Conservation (phyloP, 2,113 vertebrate genomes). For the Drymodes brunneopygia region DNA sequence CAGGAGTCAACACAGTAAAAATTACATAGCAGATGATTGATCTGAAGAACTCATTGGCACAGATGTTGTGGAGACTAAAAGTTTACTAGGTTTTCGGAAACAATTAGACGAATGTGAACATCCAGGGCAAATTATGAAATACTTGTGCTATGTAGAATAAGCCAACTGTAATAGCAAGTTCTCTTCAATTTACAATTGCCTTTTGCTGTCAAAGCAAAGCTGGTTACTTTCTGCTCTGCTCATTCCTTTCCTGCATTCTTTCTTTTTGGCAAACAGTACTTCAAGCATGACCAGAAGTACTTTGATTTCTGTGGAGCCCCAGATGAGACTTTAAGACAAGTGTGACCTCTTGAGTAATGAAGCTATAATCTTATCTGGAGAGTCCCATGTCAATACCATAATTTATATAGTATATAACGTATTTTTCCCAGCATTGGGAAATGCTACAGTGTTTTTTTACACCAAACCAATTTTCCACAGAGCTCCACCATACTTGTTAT, state of each 20-base stretch:
- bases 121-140: not conserved
- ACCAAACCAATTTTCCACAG: not conserved
- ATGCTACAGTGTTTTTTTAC: not conserved
- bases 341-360: not conserved
- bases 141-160: slow-evolving; percentile 13
- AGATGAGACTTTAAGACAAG: not conserved
- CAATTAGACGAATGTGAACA: not conserved
- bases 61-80: not conserved
- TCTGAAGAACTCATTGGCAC: slow-evolving; percentile 21
- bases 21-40: not conserved
- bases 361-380: not conserved
- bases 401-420: not conserved
- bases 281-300: not conserved
- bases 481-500: not conserved
- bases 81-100: slow-evolving; percentile 30
- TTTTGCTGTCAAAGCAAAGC: slow-evolving; percentile 15
- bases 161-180: slow-evolving; percentile 3
- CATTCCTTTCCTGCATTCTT: not conserved
- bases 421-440: not conserved
- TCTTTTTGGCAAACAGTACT: not conserved
- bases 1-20: slow-evolving; percentile 1
- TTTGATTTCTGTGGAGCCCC: not conserved
- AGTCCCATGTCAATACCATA: not conserved
- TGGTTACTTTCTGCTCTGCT: slow-evolving; percentile 11
- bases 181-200: slow-evolving; percentile 10